Evolutionary conservation across 2,888 invertebrate genomes (phyloP), one percentile per base, ranked within the genome.

Genomic region (Phytoseiulus persimilis): DNA sequence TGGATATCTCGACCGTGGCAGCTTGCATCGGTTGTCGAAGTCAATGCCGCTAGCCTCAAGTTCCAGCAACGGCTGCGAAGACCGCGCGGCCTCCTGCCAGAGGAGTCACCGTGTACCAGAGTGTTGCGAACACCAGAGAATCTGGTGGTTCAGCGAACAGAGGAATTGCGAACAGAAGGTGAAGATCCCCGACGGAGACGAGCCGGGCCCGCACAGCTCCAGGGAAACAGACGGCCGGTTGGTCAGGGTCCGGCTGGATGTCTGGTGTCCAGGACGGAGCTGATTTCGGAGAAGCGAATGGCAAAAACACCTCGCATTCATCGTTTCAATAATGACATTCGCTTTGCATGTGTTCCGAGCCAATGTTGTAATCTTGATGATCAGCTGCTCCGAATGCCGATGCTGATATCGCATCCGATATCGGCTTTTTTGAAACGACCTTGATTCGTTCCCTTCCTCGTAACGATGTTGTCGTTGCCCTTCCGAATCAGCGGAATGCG

Each of bases 401-500:
- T 28, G 65, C 65, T 65, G 65, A 1, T 28, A 65, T 23, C 65
- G 28, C 65, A 65, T 65, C 28, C 65, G 65, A 65, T 65, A 65
- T 65, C 65, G 65, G 65, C 65, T 65, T 11, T 65, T 65, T 28
- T 65, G 65, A 28, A 65, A 65, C 65, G 65, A 65, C 65, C 65
- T 65, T 65, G 65, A 65, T 28, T 65, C 14, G 65, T 14, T 23
- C 28, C 18, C 18, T 23, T 65, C 65, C 28, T 28, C 65, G 5
- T 65, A 65, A 65, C 65, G 65, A 65, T 65, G 65, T 65, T 65
- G 65, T 65, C 65, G 65, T 65, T 65, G 65, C 65, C 65, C 65
- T 65, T 65, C 65, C 28, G 65, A 65, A 23, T 65, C 65, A 28
- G 65, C 2, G 65, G 28, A 28, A 65, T 23, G 65, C 65, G 18